Base-by-base conservation (phyloP, 2,888 invertebrate species). In the Cephonodes hylas region DNA sequence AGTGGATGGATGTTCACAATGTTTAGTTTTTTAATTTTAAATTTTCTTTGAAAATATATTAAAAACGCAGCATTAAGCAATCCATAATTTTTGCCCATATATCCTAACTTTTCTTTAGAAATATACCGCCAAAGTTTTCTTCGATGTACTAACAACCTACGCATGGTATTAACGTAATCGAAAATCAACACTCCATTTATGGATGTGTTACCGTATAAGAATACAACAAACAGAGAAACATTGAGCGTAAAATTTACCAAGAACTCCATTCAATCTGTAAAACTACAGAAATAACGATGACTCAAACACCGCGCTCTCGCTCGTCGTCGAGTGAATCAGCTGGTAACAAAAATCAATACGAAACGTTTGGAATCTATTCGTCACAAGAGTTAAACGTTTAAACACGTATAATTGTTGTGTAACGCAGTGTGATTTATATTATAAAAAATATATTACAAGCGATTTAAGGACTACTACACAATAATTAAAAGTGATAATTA, bases 311-410 rank as follows among this genome's bases (percentile, higher is more conserved):
- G 73, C 71, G 69, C 68, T 72, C 64, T 48, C 46, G 25, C 45
- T 53, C 23, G n/a, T n/a, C 66, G 77, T 15, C 18, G 22, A 22
- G 25, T 86, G 89, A 89, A 86, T 90, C 90, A 91, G 88, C 88
- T 89, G 88, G 83, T 71, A 60, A 63, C 67, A 84, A 88, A 89
- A 91, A 91, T 91, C 90, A 90, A 91, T 91, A 90, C 58, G 42
- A 20, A 42, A 58, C 48, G 48, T 48, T 48, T 48, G 25, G 48
- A 27, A 48, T 48, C 15, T 48, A 48, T 48, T 27, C 48, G 48
- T 48, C 48, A 48, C 23, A n/a, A 23, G 34, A 15, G 8, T 18
- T 60, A 23, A 48, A 38, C 38, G 34, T 48, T 46, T 48, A 15
- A 48, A 46, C 23, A 23, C 23, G 60, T 34, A 48, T 60, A 38